A percentile compares a stretch with the other conserved stretches of the same genome.
Conservation (phyloP, 2,797 vertebrate species). For the Karalla daura region DNA sequence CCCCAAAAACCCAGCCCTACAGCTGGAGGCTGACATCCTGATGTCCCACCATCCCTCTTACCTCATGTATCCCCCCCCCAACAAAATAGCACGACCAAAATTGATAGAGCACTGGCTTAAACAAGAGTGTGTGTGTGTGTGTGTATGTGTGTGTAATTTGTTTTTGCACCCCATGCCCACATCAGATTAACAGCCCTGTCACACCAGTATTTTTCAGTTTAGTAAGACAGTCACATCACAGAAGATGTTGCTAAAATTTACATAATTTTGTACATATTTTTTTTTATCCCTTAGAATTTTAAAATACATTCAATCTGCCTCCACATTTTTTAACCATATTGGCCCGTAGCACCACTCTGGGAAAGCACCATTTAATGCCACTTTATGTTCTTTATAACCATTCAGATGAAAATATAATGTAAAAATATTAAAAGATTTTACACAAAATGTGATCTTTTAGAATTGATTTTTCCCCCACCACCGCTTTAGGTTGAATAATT, state of each 20-base stretch:
- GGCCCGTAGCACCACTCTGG: not conserved
- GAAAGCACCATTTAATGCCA: not conserved
- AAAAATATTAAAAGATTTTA: not conserved
- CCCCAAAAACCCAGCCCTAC: slow-evolving; percentile 50
- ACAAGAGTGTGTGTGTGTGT: slow-evolving; percentile 24
- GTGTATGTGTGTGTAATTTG: not conserved
- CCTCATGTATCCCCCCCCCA: slow-evolving; percentile 71
- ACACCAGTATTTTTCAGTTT: not conserved
- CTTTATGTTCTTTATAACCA: not conserved
- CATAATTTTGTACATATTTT: not conserved
- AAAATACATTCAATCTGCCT: not conserved
- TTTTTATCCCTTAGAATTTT: slow-evolving; percentile 11
- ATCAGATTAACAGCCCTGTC: slow-evolving; percentile 13
- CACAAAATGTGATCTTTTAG: not conserved
- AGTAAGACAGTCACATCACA: too few relatives aligned
- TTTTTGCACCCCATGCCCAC: slow-evolving; percentile 13
- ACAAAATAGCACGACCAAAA: slow-evolving; percentile 86
- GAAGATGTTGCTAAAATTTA: too few relatives aligned
- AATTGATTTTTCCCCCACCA: not conserved
- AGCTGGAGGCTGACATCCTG: slow-evolving; percentile 62
- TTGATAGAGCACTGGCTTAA: slow-evolving; percentile 72
- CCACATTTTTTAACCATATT: too few relatives aligned
- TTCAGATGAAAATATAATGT: not conserved
- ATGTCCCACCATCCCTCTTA: slow-evolving; percentile 56
- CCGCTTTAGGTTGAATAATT: too few relatives aligned